Conservation (phyloP, 2,113 vertebrate genomes). For the Odontophorus gujanensis region DNA sequence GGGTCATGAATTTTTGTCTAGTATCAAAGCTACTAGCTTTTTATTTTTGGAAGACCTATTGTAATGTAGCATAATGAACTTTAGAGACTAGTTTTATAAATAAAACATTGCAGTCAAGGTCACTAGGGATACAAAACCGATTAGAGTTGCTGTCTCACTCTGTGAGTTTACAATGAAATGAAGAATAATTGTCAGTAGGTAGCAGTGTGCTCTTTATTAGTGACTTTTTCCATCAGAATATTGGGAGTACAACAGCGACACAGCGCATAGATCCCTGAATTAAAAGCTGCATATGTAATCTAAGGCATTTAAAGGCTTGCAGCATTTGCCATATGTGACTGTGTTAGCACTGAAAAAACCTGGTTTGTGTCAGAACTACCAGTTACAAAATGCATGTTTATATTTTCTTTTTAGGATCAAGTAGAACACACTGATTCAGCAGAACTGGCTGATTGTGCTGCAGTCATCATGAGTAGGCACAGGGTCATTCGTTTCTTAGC, state of each 20-base stretch:
- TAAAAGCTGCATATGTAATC: slow-evolving; percentile 37
- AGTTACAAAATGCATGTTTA: slow-evolving; percentile 60
- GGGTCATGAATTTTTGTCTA: slow-evolving; percentile 33
- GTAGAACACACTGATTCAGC: slow-evolving; percentile 69
- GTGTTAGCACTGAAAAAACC: slow-evolving; percentile 43
- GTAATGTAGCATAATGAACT: slow-evolving; percentile 46
- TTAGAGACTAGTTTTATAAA: slow-evolving; percentile 52
- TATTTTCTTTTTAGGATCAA: slow-evolving; percentile 75
- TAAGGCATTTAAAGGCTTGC: slow-evolving; percentile 9
- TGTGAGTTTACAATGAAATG: slow-evolving; percentile 26
- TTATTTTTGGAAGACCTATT: slow-evolving; percentile 53
- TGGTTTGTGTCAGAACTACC: slow-evolving; percentile 45
- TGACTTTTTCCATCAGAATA: slow-evolving; percentile 20
- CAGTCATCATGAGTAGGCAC: slow-evolving; percentile 77
- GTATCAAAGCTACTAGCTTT: slow-evolving; percentile 45
- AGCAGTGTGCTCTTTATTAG: slow-evolving; percentile 12
- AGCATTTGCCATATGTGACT: slow-evolving; percentile 43
- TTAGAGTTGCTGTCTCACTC: slow-evolving; percentile 3
- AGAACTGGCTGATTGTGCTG: slow-evolving; percentile 65
- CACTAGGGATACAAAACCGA: slow-evolving; percentile 10
- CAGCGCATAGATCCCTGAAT: slow-evolving; percentile 3
- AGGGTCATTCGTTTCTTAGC: slow-evolving; percentile 67
- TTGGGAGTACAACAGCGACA: background rate
- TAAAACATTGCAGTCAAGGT: slow-evolving; percentile 34
- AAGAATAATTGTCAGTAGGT: slow-evolving; percentile 21